A percentile compares a stretch with the other conserved stretches of the same genome.
Evolutionary conservation across 2,797 vertebrate species (phyloP).

Genomic region (Myotis pilosus): DNA sequence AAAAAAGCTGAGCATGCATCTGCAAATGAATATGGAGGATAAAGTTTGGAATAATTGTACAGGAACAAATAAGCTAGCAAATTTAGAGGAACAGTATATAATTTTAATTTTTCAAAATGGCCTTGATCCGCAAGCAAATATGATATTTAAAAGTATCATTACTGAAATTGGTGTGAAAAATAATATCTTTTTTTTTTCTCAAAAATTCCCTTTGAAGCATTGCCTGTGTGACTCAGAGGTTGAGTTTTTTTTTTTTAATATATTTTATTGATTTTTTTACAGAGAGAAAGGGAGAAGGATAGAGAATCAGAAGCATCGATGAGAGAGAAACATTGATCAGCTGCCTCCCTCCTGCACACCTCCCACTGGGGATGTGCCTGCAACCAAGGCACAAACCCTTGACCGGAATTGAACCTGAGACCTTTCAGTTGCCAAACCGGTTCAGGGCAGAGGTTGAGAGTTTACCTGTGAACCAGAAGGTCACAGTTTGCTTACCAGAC

Average conservation of each 20-base stretch:
- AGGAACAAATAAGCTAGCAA: conserved; percentile 87
- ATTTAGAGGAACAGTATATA: conserved; percentile 93
- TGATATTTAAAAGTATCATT: conserved; percentile 94
- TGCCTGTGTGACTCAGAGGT: background rate
- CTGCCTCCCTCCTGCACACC: too few relatives aligned
- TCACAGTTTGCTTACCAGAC: background rate
- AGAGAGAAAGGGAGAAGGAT: too few relatives aligned
- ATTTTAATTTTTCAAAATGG: conserved; percentile 96
- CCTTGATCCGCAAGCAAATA: conserved; percentile 88
- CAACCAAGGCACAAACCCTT: too few relatives aligned
- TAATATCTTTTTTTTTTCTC: conserved; percentile 89
- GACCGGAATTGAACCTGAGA: too few relatives aligned
- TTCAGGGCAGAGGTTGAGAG: background rate
- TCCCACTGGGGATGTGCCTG: too few relatives aligned
- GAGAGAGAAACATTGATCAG: too few relatives aligned
- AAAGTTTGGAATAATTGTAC: conserved; percentile 92
- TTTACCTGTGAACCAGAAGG: background rate
- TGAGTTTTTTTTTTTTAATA: background rate
- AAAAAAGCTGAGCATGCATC: conserved; percentile 88
- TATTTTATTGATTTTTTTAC: too few relatives aligned
- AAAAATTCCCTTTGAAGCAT: conserved; percentile 91
- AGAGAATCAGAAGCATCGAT: too few relatives aligned
- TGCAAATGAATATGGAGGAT: conserved; percentile 89
- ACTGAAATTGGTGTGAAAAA: conserved; percentile 90
- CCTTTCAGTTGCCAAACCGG: too few relatives aligned